Percentiles rank a stretch among this genome's conserved stretches.
Evolutionary conservation across 1,140 invertebrate genomes (phyloP).

Genomic region (Dreissena polymorpha): DNA sequence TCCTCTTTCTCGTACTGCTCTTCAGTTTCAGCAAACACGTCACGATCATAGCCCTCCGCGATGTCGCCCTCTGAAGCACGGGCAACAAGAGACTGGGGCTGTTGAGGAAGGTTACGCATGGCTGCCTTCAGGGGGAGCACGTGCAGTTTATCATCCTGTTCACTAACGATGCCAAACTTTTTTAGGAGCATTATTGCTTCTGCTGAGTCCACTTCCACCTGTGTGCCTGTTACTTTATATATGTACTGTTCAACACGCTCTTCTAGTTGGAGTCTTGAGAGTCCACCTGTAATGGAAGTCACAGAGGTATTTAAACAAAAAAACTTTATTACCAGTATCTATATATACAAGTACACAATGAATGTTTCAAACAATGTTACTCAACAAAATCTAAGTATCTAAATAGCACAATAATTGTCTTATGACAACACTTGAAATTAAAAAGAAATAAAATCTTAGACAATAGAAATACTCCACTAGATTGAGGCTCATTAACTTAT

Average conservation of each 20-base stretch:
- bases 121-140: constrained; percentile 71
- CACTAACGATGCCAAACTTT: constrained; percentile 69
- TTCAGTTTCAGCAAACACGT: constrained; percentile 72
- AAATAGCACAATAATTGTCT: no score
- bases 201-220: constrained; percentile 68
- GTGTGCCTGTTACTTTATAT: constrained; percentile 60
- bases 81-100: constrained; percentile 65
- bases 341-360: no score
- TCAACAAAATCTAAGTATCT: no score
- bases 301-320: no score
- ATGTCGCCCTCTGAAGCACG: constrained; percentile 63
- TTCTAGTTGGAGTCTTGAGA: constrained; percentile 67
- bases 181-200: constrained; percentile 70
- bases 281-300: constrained; percentile 64
- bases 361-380: no score
- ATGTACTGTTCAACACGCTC: constrained; percentile 73
- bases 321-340: no score
- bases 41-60: constrained; percentile 74
- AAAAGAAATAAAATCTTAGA: no score
- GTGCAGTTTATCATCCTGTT: constrained; percentile 65
- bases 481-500: no score
- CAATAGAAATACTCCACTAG: no score
- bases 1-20: constrained; percentile 74
- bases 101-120: constrained; percentile 68
- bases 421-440: no score